Evolutionary conservation across 2,113 vertebrate genomes (phyloP), one percentile per base, ranked within the genome.

Genomic region (Leptosomus discolor): DNA sequence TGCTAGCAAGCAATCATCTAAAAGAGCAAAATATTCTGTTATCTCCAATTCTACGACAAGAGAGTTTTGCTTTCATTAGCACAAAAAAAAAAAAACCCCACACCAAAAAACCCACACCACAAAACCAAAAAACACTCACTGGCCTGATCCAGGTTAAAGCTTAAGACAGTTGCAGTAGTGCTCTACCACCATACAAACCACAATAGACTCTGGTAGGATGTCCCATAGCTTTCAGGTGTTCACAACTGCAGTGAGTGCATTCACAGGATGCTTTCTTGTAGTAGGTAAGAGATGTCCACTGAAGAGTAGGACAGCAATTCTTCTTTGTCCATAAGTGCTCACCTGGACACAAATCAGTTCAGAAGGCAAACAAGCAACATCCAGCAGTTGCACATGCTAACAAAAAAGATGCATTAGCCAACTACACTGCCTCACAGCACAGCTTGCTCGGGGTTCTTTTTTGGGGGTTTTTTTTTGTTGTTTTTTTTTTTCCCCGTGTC

Each of bases 381-480:
- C 15, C 36, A 92, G 18, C 39, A 81, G 32, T 3, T 83, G 37
- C 12, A 7, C 24, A n/a, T 10, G 21, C 63, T 54, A 90, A 79
- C 16, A 50, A 73, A 68, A 75, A 12, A 63, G 27, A 64, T 34
- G 34, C 12, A 20, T 57, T n/a, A 79, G 54, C 58, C 68, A 94
- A 65, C 29, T 7, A 22, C 5, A 41, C 13, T 21, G 39, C 34
- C 75, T 69, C 65, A 39, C 21, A 30, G 10, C 27, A 93, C 30
- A 56, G 22, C 22, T 53, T 69, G 61, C 15, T 73, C n/a, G n/a
- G n/a, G n/a, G n/a, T n/a, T n/a, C n/a, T n/a, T n/a, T n/a, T n/a
- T n/a, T n/a, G n/a, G n/a, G n/a, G n/a, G 30, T 8, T 22, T 50
- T 7, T 0, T 4, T 34, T 53, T 39, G 22, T 21, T 34, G 19